A percentile compares a stretch with the other conserved stretches of the same genome.
Evolutionary conservation across 1,140 invertebrate genomes (phyloP).

Genomic region (Orchesella cincta): DNA sequence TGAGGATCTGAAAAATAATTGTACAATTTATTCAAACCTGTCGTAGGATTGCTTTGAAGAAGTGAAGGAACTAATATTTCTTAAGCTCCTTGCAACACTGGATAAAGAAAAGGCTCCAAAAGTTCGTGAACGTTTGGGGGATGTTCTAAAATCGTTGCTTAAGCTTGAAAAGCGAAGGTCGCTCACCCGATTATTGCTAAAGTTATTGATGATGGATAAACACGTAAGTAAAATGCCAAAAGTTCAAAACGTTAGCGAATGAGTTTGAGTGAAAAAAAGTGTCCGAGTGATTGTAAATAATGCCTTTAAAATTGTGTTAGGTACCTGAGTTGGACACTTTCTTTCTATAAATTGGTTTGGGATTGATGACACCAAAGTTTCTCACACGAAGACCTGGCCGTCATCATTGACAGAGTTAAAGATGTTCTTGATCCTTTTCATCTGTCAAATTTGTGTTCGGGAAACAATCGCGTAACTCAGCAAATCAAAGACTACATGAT

Average conservation of each 20-base stretch:
- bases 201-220: conserved; percentile 19
- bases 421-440: not conserved
- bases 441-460: not conserved
- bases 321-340: conserved; percentile 38
- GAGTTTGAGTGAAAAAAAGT: too few relatives aligned
- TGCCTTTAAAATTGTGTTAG: not conserved
- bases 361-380: conserved; percentile 17
- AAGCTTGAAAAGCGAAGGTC: conserved; percentile 34
- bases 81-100: conserved; percentile 29
- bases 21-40: too few relatives aligned
- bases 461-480: conserved; percentile 14
- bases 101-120: conserved; percentile 27
- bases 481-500: conserved; percentile 34
- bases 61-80: conserved; percentile 33
- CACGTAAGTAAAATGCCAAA: conserved; percentile 15
- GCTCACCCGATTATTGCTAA: conserved; percentile 20
- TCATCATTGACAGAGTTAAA: not conserved
- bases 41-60: conserved; percentile 17
- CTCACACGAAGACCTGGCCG: not conserved
- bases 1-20: too few relatives aligned
- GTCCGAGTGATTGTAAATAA: too few relatives aligned
- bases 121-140: conserved; percentile 26
- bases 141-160: conserved; percentile 28
- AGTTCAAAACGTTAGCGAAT: not conserved
- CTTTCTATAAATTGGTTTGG: conserved; percentile 26